Evolutionary conservation across 2,888 invertebrate species (phyloP), one percentile per base, ranked within the genome.

Genomic region (Chloromyia formosa): DNA sequence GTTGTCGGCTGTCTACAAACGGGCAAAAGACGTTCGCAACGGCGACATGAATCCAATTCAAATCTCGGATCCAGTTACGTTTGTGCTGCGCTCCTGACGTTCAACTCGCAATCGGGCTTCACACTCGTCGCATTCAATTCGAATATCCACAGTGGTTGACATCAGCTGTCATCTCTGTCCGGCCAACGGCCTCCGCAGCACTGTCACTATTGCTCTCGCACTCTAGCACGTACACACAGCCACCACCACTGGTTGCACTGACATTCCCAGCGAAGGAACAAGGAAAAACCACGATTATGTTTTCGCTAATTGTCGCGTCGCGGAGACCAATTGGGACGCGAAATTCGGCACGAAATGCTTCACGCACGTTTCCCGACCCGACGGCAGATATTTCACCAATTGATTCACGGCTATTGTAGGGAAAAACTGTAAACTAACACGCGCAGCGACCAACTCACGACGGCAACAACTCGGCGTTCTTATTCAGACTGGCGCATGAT

Each of bases 401-500:
- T 71, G 16, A 56, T 58, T 58, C 35, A 12, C 27, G 42, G 10
- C 18, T 18, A 18, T 71, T 71, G 4, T 18, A 20, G n/a, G 5
- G 58, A 5, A 22, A 40, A 58, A 20, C 14, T 18, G 20, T 14
- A 20, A 40, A 42, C 14, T 53, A 56, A 71, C 56, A 40, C 71
- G 71, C 71, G 56, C 71, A 71, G 56, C 71, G 42, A 56, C 1
- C 16, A 27, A 14, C 10, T 16, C 9, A 18, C 71, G 71, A 58
- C 14, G 40, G 35, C 35, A 40, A 71, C 71, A 56, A 56, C 71
- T 71, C 71, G 71, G 56, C 56, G 71, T 56, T 71, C 71, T 71
- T 71, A 20, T 40, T 40, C 20, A 53, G 68, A 75, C 68, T 66
- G 75, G 73, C 75, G 75, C 75, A 61, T n/a, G 73, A 73, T 73